A percentile compares a stretch with the other conserved stretches of the same genome.
These are phyloP conservation scores for Drosophila meridionalis DNA, from an alignment of 2,888 invertebrate genomes.

Conservation along the genomic window DNA sequence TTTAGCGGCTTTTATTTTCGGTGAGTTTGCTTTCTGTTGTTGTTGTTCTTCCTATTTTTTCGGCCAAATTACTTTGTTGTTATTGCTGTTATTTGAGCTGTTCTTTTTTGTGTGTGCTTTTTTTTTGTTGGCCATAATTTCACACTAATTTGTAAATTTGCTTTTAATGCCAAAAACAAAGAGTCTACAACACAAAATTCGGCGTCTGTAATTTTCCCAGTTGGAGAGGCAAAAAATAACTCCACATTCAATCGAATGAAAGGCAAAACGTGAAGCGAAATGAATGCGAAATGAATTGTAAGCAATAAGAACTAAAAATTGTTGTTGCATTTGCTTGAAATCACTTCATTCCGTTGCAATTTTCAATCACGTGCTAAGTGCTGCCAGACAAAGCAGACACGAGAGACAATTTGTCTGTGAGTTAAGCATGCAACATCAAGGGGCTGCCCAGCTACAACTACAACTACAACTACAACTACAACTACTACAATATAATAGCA, in stretches of 20 bases:
- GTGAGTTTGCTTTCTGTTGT: conserved; percentile 33
- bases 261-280: conserved; percentile 32
- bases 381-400: conserved; percentile 58
- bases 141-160: conserved; percentile 77
- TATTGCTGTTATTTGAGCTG: conserved; percentile 19
- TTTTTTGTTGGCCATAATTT: conserved; percentile 65
- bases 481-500: conserved; percentile 3
- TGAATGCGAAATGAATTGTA: conserved; percentile 46
- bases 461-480: conserved; percentile 9
- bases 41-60: conserved; percentile 19
- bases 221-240: not conserved
- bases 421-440: conserved; percentile 50
- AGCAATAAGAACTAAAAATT: conserved; percentile 45
- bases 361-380: conserved; percentile 82
- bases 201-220: conserved; percentile 19
- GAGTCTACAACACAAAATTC: conserved; percentile 44
- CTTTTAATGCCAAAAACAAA: conserved; percentile 74
- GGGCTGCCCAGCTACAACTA: conserved; percentile 10
- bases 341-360: conserved; percentile 78
- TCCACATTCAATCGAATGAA: conserved; percentile 47
- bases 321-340: conserved; percentile 46
- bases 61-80: conserved; percentile 36
- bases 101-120: conserved; percentile 41
- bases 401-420: conserved; percentile 72
- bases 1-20: conserved; percentile 49